Evolutionary conservation across 2,888 invertebrate species (phyloP).

Genomic region (Yponomeuta evonymella): DNA sequence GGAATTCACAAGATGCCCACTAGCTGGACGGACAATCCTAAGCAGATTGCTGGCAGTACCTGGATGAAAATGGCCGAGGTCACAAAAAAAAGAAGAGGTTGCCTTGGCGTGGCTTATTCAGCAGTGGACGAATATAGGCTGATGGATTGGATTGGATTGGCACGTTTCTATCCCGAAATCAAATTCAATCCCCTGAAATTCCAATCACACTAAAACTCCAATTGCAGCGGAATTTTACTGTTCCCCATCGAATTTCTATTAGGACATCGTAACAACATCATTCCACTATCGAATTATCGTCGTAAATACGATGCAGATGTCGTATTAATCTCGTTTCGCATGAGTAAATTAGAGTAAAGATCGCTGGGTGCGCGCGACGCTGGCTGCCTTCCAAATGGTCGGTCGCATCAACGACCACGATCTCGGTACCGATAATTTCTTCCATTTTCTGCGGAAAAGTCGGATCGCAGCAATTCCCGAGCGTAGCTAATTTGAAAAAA

Average conservation of each 20-base stretch:
- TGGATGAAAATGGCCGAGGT: too few relatives aligned
- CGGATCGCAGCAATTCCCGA: not conserved
- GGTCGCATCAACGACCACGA: slow-evolving; percentile 42
- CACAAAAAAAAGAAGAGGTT: too few relatives aligned
- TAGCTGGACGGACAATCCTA: too few relatives aligned
- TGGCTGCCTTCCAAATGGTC: slow-evolving; percentile 60
- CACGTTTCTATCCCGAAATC: not conserved
- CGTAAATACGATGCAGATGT: slow-evolving; percentile 50
- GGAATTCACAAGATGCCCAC: too few relatives aligned
- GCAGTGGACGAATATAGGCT: too few relatives aligned
- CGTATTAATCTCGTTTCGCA: slow-evolving; percentile 60
- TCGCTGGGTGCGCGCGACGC: slow-evolving; percentile 32
- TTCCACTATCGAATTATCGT: slow-evolving; percentile 21
- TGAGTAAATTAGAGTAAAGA: slow-evolving; percentile 63
- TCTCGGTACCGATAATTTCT: slow-evolving; percentile 46
- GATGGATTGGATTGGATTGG: too few relatives aligned
- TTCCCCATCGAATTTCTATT: not conserved
- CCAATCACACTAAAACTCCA: not conserved
- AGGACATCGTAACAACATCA: not conserved
- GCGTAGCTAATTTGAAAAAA: slow-evolving; percentile 2
- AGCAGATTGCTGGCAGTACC: too few relatives aligned
- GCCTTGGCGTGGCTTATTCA: too few relatives aligned
- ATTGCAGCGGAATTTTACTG: not conserved
- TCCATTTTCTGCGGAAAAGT: slow-evolving; percentile 37
- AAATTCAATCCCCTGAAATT: not conserved